Evolutionary conservation across 2,888 invertebrate species (phyloP).

Genomic region (Mongoloraphidia duomilia): DNA sequence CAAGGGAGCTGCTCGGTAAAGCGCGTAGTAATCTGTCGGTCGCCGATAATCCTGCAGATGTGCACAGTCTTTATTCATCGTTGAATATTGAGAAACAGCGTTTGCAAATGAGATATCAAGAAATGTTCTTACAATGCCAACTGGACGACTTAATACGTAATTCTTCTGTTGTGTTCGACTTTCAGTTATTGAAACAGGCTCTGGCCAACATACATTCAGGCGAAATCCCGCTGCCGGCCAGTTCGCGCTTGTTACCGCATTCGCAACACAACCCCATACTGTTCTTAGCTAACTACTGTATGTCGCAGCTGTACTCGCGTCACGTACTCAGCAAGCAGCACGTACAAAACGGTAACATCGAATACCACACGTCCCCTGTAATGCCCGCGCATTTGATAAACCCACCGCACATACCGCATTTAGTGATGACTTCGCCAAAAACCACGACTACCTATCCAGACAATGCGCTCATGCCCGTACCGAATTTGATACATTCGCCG

Average conservation of each 20-base stretch:
- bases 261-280: slow-evolving; percentile 52
- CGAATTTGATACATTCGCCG: slow-evolving; percentile 34
- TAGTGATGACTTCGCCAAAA: slow-evolving; percentile 26
- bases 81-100: slow-evolving; percentile 50
- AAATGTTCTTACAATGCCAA: slow-evolving; percentile 57
- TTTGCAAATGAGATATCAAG: slow-evolving; percentile 51
- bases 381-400: slow-evolving; percentile 23
- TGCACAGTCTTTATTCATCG: slow-evolving; percentile 43
- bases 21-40: slow-evolving; percentile 43
- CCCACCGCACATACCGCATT: slow-evolving; percentile 20
- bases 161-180: slow-evolving; percentile 51
- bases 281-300: slow-evolving; percentile 62
- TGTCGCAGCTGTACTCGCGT: slow-evolving; percentile 54
- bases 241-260: slow-evolving; percentile 23
- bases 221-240: slow-evolving; percentile 31
- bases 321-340: slow-evolving; percentile 44
- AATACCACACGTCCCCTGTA: slow-evolving; percentile 29
- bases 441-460: slow-evolving; percentile 27
- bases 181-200: slow-evolving; percentile 50
- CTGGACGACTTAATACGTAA: slow-evolving; percentile 54
- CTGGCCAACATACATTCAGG: slow-evolving; percentile 45
- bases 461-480: slow-evolving; percentile 24
- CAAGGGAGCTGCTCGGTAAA: slow-evolving; percentile 45
- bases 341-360: slow-evolving; percentile 34
- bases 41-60: slow-evolving; percentile 42